These are phyloP conservation scores for Clunio marinus DNA, from an alignment of 2,888 invertebrate genomes.

Conservation along the genomic window DNA sequence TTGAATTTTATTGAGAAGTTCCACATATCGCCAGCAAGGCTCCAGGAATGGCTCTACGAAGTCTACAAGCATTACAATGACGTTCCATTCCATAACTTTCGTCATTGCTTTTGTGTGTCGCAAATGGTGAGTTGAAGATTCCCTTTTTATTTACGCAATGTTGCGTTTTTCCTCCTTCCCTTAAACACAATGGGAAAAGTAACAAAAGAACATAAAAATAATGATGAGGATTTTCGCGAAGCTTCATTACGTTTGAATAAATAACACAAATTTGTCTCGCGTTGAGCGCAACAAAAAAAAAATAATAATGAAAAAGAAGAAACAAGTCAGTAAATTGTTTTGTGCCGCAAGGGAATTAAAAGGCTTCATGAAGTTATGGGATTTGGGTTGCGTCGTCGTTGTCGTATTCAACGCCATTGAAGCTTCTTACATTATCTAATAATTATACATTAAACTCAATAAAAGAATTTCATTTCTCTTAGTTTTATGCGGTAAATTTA, in stretches of 20 bases:
- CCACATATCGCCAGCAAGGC: conserved; percentile 64
- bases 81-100: conserved; percentile 83
- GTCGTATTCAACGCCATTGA: no score
- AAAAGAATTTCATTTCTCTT: no score
- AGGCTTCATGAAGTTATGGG: no score
- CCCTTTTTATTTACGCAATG: not conserved
- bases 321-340: no score
- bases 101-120: conserved; percentile 81
- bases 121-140: conserved; percentile 65
- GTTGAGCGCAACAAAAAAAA: no score
- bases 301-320: no score
- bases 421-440: no score
- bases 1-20: conserved; percentile 70
- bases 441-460: no score
- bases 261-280: not conserved
- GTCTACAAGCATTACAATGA: conserved; percentile 79
- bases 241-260: conserved; percentile 20
- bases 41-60: conserved; percentile 69
- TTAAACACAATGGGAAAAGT: not conserved
- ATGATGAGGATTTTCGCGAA: not conserved
- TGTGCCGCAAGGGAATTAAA: no score
- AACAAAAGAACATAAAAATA: not conserved
- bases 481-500: no score
- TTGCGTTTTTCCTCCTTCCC: not conserved
- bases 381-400: no score